These are phyloP conservation scores for Narcine bancroftii DNA, from an alignment of 2,113 vertebrate genomes.

Conservation along the genomic window DNA sequence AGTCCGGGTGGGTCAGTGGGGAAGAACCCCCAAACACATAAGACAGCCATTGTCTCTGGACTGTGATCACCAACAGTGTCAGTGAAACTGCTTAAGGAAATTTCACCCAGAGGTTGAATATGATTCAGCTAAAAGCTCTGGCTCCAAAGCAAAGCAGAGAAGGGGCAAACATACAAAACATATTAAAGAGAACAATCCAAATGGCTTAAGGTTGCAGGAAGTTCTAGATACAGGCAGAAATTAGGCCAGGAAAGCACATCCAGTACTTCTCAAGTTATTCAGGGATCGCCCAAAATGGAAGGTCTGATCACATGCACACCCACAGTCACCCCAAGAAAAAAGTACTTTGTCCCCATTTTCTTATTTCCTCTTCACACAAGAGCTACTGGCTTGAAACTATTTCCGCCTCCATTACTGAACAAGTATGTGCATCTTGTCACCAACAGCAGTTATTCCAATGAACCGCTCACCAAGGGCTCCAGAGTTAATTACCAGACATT, in stretches of 20 bases:
- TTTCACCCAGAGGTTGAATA: background rate
- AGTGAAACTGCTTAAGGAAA: background rate
- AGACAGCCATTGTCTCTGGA: background rate
- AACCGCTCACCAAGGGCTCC: background rate
- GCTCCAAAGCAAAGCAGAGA: background rate
- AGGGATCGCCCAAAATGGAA: background rate
- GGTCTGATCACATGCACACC: background rate
- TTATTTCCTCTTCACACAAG: background rate
- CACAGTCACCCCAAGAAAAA: background rate
- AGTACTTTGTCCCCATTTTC: background rate
- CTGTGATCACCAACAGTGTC: background rate
- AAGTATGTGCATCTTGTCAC: too few species aligned
- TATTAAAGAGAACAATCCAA: background rate
- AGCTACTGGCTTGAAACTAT: background rate
- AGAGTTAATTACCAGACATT: background rate
- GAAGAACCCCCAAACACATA: background rate
- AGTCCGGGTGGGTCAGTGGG: background rate
- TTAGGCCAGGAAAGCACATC: background rate
- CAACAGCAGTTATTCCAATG: background rate
- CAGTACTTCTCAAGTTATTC: background rate
- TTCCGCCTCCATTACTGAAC: background rate
- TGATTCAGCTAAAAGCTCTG: background rate
- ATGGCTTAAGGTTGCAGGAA: background rate
- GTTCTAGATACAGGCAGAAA: background rate
- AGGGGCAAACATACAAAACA: background rate